These are phyloP conservation scores for Halichoeres trimaculatus DNA, from an alignment of 2,113 vertebrate species.

Conservation along the genomic window DNA sequence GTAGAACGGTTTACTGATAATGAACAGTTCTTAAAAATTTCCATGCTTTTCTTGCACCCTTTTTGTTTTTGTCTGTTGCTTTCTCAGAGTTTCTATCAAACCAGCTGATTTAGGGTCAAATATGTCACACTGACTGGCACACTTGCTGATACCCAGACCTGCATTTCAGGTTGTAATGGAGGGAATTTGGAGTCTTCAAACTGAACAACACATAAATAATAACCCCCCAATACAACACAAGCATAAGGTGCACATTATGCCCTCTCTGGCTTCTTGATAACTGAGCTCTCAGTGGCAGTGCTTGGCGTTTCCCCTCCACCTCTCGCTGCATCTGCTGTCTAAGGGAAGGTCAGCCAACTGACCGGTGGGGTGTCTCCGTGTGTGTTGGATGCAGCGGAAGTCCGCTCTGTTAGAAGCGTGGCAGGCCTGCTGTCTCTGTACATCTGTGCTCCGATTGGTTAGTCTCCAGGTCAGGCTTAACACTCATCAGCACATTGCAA, in stretches of 20 bases:
- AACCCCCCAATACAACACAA: not conserved
- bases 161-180: not conserved
- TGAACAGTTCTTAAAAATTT: too few relatives aligned
- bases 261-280: constrained; percentile 49
- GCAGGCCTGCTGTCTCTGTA: constrained; percentile 71
- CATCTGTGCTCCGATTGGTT: constrained; percentile 74
- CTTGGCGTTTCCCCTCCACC: constrained; percentile 59
- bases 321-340: constrained; percentile 72
- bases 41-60: too few relatives aligned
- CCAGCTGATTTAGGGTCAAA: not conserved
- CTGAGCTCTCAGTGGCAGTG: constrained; percentile 45
- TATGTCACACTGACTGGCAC: not conserved
- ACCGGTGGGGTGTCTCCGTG: constrained; percentile 59
- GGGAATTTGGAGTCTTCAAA: too few relatives aligned
- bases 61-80: not conserved
- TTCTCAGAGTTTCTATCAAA: not conserved
- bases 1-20: not conserved
- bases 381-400: constrained; percentile 71
- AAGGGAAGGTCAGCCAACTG: constrained; percentile 79
- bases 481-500: constrained; percentile 64
- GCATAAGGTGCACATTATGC: constrained; percentile 15
- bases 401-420: constrained; percentile 61
- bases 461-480: constrained; percentile 38
- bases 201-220: not conserved
- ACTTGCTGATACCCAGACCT: not conserved